Evolutionary conservation across 64 coral and sea anemone species (phyloP).

Genomic region (Platygyra sinensis): DNA sequence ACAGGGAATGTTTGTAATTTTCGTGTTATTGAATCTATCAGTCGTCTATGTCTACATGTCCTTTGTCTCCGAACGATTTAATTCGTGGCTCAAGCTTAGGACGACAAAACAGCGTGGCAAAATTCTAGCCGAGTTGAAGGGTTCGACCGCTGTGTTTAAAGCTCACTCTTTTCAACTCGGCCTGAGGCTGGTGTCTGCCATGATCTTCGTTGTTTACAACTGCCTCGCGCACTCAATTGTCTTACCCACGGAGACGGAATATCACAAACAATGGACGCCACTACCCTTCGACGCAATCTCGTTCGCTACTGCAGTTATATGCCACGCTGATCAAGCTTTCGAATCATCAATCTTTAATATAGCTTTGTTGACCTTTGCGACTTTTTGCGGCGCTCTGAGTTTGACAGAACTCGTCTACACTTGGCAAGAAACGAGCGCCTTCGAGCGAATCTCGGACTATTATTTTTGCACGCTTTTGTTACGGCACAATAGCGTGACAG

Average conservation of each 20-base stretch:
- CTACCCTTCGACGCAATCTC: not conserved
- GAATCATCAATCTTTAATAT: conserved; percentile 40
- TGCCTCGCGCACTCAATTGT: conserved; percentile 1
- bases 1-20: not conserved
- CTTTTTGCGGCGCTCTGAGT: not conserved
- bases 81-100: not conserved
- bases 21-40: conserved; percentile 16
- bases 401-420: conserved; percentile 26
- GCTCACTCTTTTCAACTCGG: conserved; percentile 16
- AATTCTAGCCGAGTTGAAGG: conserved; percentile 23
- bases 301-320: not conserved
- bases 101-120: conserved; percentile 31
- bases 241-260: not conserved
- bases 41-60: conserved; percentile 10
- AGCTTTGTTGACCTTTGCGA: conserved; percentile 21
- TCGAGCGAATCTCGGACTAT: conserved; percentile 18
- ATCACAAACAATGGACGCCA: conserved; percentile 29
- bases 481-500: conserved; percentile 38
- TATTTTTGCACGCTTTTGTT: conserved; percentile 45
- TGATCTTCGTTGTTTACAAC: conserved; percentile 18
- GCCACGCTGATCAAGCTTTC: conserved; percentile 38
- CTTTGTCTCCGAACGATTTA: conserved; percentile 18
- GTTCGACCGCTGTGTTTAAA: conserved; percentile 14
- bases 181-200: not conserved
- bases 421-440: conserved; percentile 36